A percentile compares a stretch with the other conserved stretches of the same genome.
Conservation (phyloP, 1,140 invertebrate species). For the Batillaria attramentaria region DNA sequence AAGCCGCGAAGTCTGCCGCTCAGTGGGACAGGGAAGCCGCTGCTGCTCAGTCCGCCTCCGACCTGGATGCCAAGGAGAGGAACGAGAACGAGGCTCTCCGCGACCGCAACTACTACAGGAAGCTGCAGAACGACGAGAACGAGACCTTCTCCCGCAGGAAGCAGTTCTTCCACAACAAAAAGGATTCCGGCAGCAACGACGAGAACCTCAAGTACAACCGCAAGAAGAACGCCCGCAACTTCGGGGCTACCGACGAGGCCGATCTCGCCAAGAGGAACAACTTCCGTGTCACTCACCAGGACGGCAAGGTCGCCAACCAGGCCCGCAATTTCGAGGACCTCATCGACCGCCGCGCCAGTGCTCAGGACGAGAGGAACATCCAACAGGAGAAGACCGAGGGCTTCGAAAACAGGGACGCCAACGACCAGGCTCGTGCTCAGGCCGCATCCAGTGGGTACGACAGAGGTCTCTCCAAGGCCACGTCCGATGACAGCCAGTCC, state of each 20-base stretch:
- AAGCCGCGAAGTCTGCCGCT: constrained; percentile 34
- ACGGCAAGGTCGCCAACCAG: constrained; percentile 28
- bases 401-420: background rate
- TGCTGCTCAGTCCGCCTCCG: constrained; percentile 27
- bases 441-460: constrained; percentile 4
- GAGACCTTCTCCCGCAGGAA: constrained; percentile 30
- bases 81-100: constrained; percentile 26
- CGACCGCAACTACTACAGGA: constrained; percentile 34
- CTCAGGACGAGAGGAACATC: constrained; percentile 16
- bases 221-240: constrained; percentile 31
- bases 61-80: constrained; percentile 27
- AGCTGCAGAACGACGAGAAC: constrained; percentile 28
- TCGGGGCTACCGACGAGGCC: constrained; percentile 35
- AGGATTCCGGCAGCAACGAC: constrained; percentile 33
- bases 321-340: constrained; percentile 28
- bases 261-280: constrained; percentile 27
- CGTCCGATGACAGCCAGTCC: constrained; percentile 29
- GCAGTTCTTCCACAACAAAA: constrained; percentile 38
- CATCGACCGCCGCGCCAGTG: background rate
- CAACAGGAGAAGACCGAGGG: background rate
- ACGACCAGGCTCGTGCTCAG: constrained; percentile 3
- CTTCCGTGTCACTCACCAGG: constrained; percentile 20
- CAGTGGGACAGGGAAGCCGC: constrained; percentile 31
- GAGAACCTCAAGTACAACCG: constrained; percentile 28
- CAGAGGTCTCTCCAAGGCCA: background rate